Percentiles rank a stretch among this genome's conserved stretches.
Evolutionary conservation across 2,888 invertebrate genomes (phyloP).

Genomic region (Plebejus argus): DNA sequence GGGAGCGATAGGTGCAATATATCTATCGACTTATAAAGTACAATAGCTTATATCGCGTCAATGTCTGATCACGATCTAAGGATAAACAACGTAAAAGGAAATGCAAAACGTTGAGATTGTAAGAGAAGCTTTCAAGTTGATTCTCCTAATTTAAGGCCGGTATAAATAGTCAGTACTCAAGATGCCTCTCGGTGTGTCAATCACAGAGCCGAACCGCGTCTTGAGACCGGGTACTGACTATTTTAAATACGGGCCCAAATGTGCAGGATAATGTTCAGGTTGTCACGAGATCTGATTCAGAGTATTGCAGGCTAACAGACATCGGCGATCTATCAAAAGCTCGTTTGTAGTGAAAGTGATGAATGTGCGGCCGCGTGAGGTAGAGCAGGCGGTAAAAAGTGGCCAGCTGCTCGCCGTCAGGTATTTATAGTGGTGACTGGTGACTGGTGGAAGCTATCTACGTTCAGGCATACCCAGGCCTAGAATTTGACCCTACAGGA

Average conservation of each 20-base stretch:
- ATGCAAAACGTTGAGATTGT: not conserved
- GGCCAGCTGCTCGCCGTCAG: not conserved
- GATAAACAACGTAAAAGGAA: too few species aligned
- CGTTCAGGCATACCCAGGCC: not conserved
- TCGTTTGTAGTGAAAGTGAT: slow-evolving; percentile 30
- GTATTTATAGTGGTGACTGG: slow-evolving; percentile 15
- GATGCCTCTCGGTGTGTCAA: too few species aligned
- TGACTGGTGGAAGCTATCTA: not conserved
- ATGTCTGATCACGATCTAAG: not conserved
- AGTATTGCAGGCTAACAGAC: not conserved
- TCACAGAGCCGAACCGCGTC: too few species aligned
- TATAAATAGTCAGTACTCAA: too few species aligned
- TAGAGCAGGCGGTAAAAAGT: slow-evolving; percentile 5
- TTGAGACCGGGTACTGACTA: too few species aligned
- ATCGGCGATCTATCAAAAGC: slow-evolving; percentile 22
- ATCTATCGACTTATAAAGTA: not conserved
- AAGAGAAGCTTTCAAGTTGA: not conserved
- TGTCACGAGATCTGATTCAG: not conserved
- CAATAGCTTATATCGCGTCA: not conserved
- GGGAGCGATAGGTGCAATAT: too few species aligned
- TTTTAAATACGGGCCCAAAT: too few species aligned
- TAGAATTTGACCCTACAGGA: not conserved
- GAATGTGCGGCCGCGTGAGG: slow-evolving; percentile 5
- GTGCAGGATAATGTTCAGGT: not conserved
- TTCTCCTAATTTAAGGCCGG: not conserved